Base-by-base conservation (phyloP, 2,888 invertebrate species). In the Axea sp. region DNA sequence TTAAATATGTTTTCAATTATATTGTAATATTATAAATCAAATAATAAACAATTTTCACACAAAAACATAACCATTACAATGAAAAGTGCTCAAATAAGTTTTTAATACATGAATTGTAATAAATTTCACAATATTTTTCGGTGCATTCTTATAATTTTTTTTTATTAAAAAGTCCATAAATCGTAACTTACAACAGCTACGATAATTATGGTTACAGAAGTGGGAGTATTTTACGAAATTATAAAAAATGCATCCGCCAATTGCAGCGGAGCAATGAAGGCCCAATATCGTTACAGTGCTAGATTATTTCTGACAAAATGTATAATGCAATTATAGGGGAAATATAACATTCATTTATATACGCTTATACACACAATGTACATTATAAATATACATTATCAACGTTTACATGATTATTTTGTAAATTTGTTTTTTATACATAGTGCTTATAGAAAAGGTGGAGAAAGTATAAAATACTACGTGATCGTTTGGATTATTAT, bases 341-440 rank as follows among this genome's bases (percentile, higher is more conserved):
- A 65, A 68, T 73, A 65, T 64, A 67, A 71, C 67, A 67, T 67
- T 73, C 73, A 64, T 68, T 75, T 68, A 71, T 73, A 71, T 81
- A 78, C 80, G 78, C 79, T 81, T 80, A 80, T 79, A 80, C 76
- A 77, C 80, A 80, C 80, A 81, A 84, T 85, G 83, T 83, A 82
- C 81, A 83, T 83, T 76, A 76, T 81, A 82, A 82, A 83, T 80
- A 80, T 83, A 84, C 81, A 83, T 79, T 79, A 79, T 82, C 77
- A 81, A 82, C 79, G 80, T 77, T 80, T 77, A 80, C 75, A 79
- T 71, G 78, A 79, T 81, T 76, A 80, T 55, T 78, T 77, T 80
- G 76, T 83, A 81, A 75, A 47, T 55, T 71, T 62, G 28, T 57
- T 65, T 75, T 77, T 76, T 73, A 75, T 75, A 73, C 71, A 74